Evolutionary conservation across 2,888 invertebrate genomes (phyloP).

Genomic region (Synanthedon myopaeformis): DNA sequence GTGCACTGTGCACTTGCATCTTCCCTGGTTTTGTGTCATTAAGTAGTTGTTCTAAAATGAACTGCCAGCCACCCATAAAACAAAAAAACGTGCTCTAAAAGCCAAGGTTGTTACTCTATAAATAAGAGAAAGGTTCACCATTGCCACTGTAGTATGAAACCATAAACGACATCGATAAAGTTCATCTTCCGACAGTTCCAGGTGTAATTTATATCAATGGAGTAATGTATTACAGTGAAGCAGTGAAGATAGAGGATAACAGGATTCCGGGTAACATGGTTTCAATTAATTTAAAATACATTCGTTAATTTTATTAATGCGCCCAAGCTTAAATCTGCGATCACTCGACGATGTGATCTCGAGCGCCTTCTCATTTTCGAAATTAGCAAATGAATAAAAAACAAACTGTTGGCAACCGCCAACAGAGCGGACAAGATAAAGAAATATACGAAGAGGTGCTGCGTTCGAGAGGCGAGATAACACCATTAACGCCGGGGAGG

Average conservation of each 20-base stretch:
- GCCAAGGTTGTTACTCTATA: too few relatives aligned
- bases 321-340: conserved; percentile 58
- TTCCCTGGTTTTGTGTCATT: too few relatives aligned
- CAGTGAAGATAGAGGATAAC: background rate
- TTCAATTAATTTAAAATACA: conserved; percentile 66
- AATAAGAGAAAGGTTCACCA: too few relatives aligned
- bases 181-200: too few relatives aligned
- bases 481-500: conserved; percentile 67
- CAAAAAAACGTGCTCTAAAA: too few relatives aligned
- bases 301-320: conserved; percentile 69
- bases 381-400: conserved; percentile 69
- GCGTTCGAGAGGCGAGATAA: conserved; percentile 65
- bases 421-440: conserved; percentile 67
- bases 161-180: too few relatives aligned
- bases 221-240: too few relatives aligned
- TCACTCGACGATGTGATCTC: conserved; percentile 53
- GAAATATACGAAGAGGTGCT: conserved; percentile 69
- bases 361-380: conserved; percentile 65
- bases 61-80: too few relatives aligned
- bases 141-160: too few relatives aligned
- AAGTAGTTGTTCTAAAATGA: too few relatives aligned
- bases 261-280: conserved; percentile 41
- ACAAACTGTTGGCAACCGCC: conserved; percentile 50
- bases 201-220: too few relatives aligned
- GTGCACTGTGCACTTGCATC: too few relatives aligned